These are phyloP conservation scores for Neotoma lepida DNA, from an alignment of 2,113 vertebrate genomes.

Conservation along the genomic window DNA sequence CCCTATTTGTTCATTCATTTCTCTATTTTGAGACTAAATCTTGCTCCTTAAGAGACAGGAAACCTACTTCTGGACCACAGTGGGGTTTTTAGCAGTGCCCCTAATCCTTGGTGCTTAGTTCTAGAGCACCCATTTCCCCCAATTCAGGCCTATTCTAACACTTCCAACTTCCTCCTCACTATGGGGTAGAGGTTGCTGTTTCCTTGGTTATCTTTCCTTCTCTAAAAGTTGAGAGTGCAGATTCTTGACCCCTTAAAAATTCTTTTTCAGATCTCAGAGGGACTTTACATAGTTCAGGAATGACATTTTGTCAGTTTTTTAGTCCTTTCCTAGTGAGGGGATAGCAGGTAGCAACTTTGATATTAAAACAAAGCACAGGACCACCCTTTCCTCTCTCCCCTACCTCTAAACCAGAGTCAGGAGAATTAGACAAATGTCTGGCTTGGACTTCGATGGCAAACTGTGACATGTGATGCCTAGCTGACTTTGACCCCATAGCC, in stretches of 20 bases:
- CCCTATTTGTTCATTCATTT: neutral
- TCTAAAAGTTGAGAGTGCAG: neutral
- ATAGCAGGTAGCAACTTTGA: conserved; percentile 33
- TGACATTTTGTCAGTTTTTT: conserved; percentile 38
- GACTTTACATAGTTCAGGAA: conserved; percentile 21
- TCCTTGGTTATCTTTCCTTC: conserved; percentile 22
- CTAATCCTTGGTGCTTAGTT: neutral
- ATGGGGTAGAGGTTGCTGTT: neutral
- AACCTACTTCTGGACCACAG: neutral
- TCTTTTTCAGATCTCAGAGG: neutral
- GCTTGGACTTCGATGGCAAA: conserved; percentile 28
- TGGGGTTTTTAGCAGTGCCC: neutral
- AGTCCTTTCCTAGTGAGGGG: neutral
- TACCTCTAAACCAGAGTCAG: neutral
- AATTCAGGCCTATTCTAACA: neutral
- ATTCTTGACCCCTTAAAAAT: neutral
- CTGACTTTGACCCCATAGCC: neutral
- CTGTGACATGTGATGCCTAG: neutral
- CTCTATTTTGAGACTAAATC: conserved; percentile 38
- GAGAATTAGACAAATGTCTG: neutral
- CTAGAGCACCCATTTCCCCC: neutral
- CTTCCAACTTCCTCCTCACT: neutral
- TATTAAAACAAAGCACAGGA: conserved; percentile 55
- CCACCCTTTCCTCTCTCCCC: neutral
- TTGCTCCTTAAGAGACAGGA: neutral